These are phyloP conservation scores for Chionodraco myersi DNA, from an alignment of 2,113 vertebrate species.

Conservation along the genomic window DNA sequence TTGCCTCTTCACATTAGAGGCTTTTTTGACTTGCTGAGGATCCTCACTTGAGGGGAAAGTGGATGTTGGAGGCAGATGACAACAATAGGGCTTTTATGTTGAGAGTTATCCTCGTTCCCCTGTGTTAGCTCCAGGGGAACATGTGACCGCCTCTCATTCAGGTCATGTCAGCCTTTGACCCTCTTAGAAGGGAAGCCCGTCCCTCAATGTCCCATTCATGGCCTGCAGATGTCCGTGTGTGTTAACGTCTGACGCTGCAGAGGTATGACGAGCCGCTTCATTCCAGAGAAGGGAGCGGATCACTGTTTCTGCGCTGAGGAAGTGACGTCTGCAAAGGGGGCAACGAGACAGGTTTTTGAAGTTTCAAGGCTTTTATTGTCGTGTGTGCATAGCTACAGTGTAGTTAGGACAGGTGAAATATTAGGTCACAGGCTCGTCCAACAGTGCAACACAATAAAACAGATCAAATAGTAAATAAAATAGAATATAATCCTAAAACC, in stretches of 20 bases:
- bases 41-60: constrained; percentile 61
- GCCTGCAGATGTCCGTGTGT: constrained; percentile 49
- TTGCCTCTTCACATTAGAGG: background rate
- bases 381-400: too few species aligned
- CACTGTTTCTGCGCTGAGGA: background rate
- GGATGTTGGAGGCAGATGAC: constrained; percentile 57
- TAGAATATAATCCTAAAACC: too few species aligned
- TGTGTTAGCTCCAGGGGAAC: constrained; percentile 74
- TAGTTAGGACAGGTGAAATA: too few species aligned
- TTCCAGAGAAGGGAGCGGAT: constrained; percentile 6
- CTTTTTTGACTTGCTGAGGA: constrained; percentile 26
- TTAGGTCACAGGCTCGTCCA: too few species aligned
- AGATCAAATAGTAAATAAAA: too few species aligned
- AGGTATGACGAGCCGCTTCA: constrained; percentile 28
- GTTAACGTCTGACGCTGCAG: constrained; percentile 37
- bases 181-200: constrained; percentile 45
- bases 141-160: constrained; percentile 80
- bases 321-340: background rate
- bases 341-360: background rate
- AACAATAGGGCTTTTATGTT: constrained; percentile 81
- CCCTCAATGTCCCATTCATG: constrained; percentile 64
- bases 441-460: too few species aligned
- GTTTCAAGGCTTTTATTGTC: too few species aligned
- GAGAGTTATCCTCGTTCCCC: constrained; percentile 58
- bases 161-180: constrained; percentile 76